Evolutionary conservation across 2,113 vertebrate species (phyloP), one percentile per base, ranked within the genome.

Genomic region (Hypanus sabinus): DNA sequence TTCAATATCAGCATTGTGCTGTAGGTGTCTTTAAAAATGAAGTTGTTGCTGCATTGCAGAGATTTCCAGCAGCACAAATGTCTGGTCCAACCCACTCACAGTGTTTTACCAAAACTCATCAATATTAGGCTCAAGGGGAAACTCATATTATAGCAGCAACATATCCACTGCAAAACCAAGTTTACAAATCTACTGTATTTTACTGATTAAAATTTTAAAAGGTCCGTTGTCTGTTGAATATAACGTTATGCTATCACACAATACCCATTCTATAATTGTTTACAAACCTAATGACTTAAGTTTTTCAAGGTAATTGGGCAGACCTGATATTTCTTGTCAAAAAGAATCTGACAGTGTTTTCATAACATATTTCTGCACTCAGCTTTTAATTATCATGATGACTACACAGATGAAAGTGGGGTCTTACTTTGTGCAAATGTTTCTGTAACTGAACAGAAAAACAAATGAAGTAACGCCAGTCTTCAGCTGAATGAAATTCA

Each of bases 41-140:
- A 91, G 88, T 91, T 91, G 88, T 38, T 91, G n/a, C 88, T 91
- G 88, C 60, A 70, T 91, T 91, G 88, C 60, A 68, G 88, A 68
- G 60, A 68, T 65, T 91, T 91, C 33, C 88, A 70, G 65, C 6
- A 91, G 88, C 60, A 65, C 33, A 38, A 22, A 70, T 91, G 33
- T 87, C 24, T 87, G 0, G 83, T 87, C 83, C 81, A 57, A 55
- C 8, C 20, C 81, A 57, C 46, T 62, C 57, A 87, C 55, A 62
- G n/a, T 87, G 83, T 55, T 27, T 30, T 87, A 87, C 83, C 60
- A 55, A 87, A 62, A 87, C 46, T 87, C 57, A 60, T 87, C 55
- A 87, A 87, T 87, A 62, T 87, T 87, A 87, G 57, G 55, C 55
- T 87, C 83, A 30, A 55, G 55, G 83, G 27, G 9, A 87, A 87